Base-by-base conservation (phyloP, 2,113 vertebrate genomes). In the Alligator mississippiensis region DNA sequence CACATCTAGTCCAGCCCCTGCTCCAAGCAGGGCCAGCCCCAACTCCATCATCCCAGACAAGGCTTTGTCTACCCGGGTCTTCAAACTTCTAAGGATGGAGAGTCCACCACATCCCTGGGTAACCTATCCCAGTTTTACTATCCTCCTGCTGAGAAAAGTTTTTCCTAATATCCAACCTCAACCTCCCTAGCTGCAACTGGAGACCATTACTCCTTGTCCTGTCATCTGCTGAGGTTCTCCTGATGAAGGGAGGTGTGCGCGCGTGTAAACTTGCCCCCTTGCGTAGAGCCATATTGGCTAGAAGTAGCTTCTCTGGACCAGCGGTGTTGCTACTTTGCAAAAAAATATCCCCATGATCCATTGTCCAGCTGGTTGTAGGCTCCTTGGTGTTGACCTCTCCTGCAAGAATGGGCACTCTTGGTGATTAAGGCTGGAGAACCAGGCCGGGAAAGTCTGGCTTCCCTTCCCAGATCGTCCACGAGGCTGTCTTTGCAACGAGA, bases 261-360 rank as follows among this genome's bases (percentile, higher is more conserved):
- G 7, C 47, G 47, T 47, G 19, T 61, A 5, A 85, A 85, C 21
- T 4, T 76, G 27, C 57, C 82, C 7, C 55, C 4, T 47, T 47
- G 9, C 47, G 9, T 47, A 47, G 47, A 47, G 9, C 5, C 4
- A 0, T 17, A 47, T 61, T 88, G 19, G 14, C 10, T 80, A 47
- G 61, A 85, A 85, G 11, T 7, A 81, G 63, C 17, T 80, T 82
- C 79, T 7, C 30, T 68, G 24, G 4, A 3, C 17, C 59, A 57
- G n/a, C 16, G n/a, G 2, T 27, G 9, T 17, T 12, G 60, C n/a
- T 1, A 0, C 62, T 88, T 6, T 15, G 24, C 3, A 1, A 47
- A 9, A 47, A 47, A 47, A 47, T 47, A 47, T 47, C 47, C 47
- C 47, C 47, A 47, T 47, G 47, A 47, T 9, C 47, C 47, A 8